Evolutionary conservation across 2,113 vertebrate species (phyloP).

Genomic region (Actenoides lindsayi): DNA sequence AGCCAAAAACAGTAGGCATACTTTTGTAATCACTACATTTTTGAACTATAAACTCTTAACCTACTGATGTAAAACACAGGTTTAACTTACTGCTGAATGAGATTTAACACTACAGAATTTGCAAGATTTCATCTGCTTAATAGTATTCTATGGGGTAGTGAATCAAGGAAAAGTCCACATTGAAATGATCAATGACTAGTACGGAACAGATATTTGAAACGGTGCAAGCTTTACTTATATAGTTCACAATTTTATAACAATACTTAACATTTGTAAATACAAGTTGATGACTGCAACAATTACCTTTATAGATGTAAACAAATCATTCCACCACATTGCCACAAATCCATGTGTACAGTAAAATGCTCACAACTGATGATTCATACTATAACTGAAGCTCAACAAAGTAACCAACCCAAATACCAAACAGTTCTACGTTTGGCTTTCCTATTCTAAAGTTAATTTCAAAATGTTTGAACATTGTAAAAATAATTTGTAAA

Average conservation of each 20-base stretch:
- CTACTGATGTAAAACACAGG: not conserved
- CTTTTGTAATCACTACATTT: not conserved
- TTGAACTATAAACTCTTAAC: not conserved
- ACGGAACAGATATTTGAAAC: slow-evolving; percentile 46
- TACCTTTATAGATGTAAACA: slow-evolving; percentile 54
- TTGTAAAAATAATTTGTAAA: slow-evolving; percentile 29
- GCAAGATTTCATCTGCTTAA: slow-evolving; percentile 10
- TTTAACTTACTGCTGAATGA: slow-evolving; percentile 4
- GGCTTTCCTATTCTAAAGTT: slow-evolving; percentile 20
- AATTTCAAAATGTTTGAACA: not conserved
- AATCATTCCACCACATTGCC: slow-evolving; percentile 50
- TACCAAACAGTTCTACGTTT: not conserved
- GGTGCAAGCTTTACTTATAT: slow-evolving; percentile 65
- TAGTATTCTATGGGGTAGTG: not conserved
- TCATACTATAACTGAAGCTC: slow-evolving; percentile 9
- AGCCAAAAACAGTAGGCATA: not conserved
- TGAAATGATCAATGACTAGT: slow-evolving; percentile 57
- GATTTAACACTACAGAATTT: not conserved
- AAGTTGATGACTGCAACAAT: slow-evolving; percentile 50
- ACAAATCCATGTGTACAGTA: slow-evolving; percentile 50
- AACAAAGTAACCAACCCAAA: slow-evolving; percentile 32
- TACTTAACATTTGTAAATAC: slow-evolving; percentile 63
- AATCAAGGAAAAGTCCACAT: slow-evolving; percentile 37
- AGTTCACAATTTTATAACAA: slow-evolving; percentile 58
- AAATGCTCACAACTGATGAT: slow-evolving; percentile 47